Base-by-base conservation (phyloP, 1,140 invertebrate species). In the Euura lappo region DNA sequence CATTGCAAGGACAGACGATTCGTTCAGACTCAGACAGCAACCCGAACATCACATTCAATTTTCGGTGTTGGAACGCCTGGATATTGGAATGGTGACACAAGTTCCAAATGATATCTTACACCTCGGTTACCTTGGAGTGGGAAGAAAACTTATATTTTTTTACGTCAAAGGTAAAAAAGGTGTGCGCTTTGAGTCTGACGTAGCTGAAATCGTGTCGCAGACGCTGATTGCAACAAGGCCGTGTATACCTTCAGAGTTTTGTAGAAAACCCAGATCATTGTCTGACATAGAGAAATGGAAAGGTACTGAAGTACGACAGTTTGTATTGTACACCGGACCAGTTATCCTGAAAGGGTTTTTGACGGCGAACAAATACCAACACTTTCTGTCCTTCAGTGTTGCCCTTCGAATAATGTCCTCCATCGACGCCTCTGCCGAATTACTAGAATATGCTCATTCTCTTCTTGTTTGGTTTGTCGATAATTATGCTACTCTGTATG, bases 41-140 rank as follows among this genome's bases (percentile, higher is more conserved):
- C 69, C 71, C 46, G 77, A 76, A n/a, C 73, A 80, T 72, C 79
- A 82, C 66, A 74, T 42, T 51, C 71, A 67, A 44, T 28, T 7
- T 47, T 74, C 79, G 60, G 47, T 51, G 71, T 86, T 43, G 42
- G 71, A 71, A 71, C 13, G 60, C 65, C 73, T 72, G 65, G 10
- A 71, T 43, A 68, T 74, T 74, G 69, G 74, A 68, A 45, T 84
- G 72, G 75, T 84, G 6, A 70, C 45, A 73, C 66, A 74, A 51
- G 81, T 86, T 76, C 76, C 79, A 10, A 46, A 75, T 2, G 81
- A 85, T 66, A 79, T 78, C 66, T 80, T 83, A 79, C 83, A 85
- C 75, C 70, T 83, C 42, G 69, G 81, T n/a, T 81, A 77, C 72
- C 69, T 84, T 43, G 82, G 84, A 13, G 78, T 83, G 10, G 71